Evolutionary conservation across 2,797 vertebrate species (phyloP).

Genomic region (Scolopax rusticola): DNA sequence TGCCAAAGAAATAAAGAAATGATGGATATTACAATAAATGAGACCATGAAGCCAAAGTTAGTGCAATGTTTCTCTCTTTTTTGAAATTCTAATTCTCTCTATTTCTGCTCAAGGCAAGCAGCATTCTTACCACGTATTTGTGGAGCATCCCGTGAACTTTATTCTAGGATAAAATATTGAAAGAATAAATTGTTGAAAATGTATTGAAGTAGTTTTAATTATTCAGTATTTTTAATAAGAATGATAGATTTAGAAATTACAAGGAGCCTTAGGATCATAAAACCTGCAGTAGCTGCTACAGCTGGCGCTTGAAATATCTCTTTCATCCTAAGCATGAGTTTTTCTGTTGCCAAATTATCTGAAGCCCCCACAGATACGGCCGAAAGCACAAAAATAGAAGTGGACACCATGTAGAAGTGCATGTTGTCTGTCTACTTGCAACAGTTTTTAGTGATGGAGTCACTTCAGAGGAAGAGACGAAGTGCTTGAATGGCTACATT

Average conservation of each 20-base stretch:
- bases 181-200: not conserved
- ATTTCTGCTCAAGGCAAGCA: constrained; percentile 10
- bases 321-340: not conserved
- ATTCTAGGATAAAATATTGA: constrained; percentile 19
- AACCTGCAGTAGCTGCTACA: not conserved
- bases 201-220: constrained; percentile 29
- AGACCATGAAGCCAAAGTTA: not conserved
- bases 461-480: not conserved
- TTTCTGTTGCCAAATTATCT: not conserved
- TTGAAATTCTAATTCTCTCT: not conserved
- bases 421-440: not conserved
- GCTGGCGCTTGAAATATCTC: not conserved
- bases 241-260: constrained; percentile 19
- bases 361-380: not conserved
- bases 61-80: not conserved
- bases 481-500: not conserved
- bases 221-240: constrained; percentile 39
- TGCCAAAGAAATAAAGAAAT: not conserved
- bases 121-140: not conserved
- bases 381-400: not conserved
- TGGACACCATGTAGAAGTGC: not conserved
- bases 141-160: not conserved
- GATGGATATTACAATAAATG: not conserved
- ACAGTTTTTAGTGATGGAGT: not conserved
- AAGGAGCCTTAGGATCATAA: not conserved